phyloP scores from a whole-genome alignment of 2,888 invertebrate genomes.

The Caenorhabditis afra region DNA sequence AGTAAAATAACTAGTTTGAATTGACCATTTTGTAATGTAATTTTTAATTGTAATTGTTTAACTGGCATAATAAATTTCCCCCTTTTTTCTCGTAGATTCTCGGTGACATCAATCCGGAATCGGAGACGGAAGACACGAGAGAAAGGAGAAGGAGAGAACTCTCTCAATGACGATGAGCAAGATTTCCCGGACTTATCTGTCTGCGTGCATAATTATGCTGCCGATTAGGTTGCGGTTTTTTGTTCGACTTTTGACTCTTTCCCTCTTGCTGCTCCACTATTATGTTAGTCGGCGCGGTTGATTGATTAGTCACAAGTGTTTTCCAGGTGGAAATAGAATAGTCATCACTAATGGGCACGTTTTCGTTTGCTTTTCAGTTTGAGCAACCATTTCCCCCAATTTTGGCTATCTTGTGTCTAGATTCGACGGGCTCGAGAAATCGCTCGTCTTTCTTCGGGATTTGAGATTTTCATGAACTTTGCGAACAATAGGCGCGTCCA shows the following conservation, averaged over 20 bases:
- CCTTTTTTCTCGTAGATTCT: too few species aligned
- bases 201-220: constrained; percentile 46
- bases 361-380: too few species aligned
- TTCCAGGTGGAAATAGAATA: neutral
- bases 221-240: constrained; percentile 23
- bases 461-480: constrained; percentile 7
- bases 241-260: constrained; percentile 16
- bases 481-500: constrained; percentile 16
- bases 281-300: neutral
- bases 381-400: too few species aligned
- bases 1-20: neutral
- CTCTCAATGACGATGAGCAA: constrained; percentile 20
- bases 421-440: too few species aligned
- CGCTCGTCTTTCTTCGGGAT: too few species aligned
- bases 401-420: too few species aligned
- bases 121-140: neutral
- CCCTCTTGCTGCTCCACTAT: neutral
- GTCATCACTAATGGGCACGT: too few species aligned
- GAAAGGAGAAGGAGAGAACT: constrained; percentile 6
- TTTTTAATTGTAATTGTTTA: constrained; percentile 2
- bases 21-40: neutral
- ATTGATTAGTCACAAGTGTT: neutral
- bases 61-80: neutral
- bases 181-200: constrained; percentile 31
- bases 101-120: constrained; percentile 2